Evolutionary conservation across 2,888 invertebrate genomes (phyloP), one percentile per base, ranked within the genome.

Genomic region (Calephelis perditalis): DNA sequence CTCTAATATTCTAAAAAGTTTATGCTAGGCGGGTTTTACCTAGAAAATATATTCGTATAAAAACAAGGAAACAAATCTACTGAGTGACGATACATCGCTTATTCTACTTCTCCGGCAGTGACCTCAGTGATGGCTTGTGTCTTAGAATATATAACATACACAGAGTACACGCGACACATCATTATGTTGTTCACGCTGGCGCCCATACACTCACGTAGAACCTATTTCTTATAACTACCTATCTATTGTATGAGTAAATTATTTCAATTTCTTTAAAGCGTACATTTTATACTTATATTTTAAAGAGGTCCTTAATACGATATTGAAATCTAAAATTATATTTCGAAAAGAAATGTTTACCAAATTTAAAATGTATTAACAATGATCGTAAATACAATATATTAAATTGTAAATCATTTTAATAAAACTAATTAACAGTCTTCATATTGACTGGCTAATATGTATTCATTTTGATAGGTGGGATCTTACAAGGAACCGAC

Each of bases 251-350:
- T 76, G 79, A 84, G 76, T 87, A 81, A 81, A 78, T 86, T 87
- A 84, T 82, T 78, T 70, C 81, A 84, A 87, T 86, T 87, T 89
- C 86, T 83, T 90, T 90, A 90, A 90, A 89, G 90, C 90, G 90
- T 90, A 90, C 86, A 88, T 86, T 89, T 89, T 88, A 88, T 89
- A 79, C 84, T 88, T 87, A 88, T 75, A 76, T 76, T 74, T 80
- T 85, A 86, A 81, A 59, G 81, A 87, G 82, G 82, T 86, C 77
- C 87, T 85, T 85, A 86, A 75, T 9, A 59, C 77, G 80, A 82
- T 81, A 82, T 81, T 71, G 71, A 76, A 79, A 77, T 79, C 65
- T 68, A 71, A 70, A 76, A 78, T 79, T 77, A 74, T 75, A 71
- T 72, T 71, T 55, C 59, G 56, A 61, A 62, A 62, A 54, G 60